Percentiles rank a stretch among this genome's conserved stretches.
Evolutionary conservation across 2,113 vertebrate genomes (phyloP).

Genomic region (Hoplias malabaricus): DNA sequence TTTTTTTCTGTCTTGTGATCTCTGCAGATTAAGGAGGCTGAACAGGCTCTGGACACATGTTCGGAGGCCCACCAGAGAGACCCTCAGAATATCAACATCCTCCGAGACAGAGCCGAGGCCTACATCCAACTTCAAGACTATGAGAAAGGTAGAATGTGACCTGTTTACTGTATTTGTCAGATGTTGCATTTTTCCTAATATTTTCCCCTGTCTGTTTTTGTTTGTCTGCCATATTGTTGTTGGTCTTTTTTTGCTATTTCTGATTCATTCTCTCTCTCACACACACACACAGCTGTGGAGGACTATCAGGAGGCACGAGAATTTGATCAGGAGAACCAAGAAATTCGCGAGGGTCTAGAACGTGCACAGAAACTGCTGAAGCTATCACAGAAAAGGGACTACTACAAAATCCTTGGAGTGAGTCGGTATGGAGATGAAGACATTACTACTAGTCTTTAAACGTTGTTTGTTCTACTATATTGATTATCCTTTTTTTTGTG

Average conservation of each 20-base stretch:
- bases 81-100: slow-evolving; percentile 74
- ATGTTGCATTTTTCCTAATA: not conserved
- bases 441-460: not conserved
- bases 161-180: not conserved
- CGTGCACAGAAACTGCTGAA: slow-evolving; percentile 81
- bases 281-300: slow-evolving; percentile 73
- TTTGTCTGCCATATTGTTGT: not conserved
- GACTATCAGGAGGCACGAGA: slow-evolving; percentile 81
- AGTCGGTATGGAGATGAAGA: slow-evolving; percentile 47
- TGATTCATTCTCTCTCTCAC: not conserved
- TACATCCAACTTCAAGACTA: slow-evolving; percentile 81
- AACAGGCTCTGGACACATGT: slow-evolving; percentile 74
- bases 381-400: slow-evolving; percentile 79
- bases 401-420: slow-evolving; percentile 81
- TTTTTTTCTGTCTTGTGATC: not conserved
- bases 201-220: not conserved
- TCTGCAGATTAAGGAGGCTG: slow-evolving; percentile 62
- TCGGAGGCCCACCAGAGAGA: slow-evolving; percentile 80
- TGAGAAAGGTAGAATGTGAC: slow-evolving; percentile 71
- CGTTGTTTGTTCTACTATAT: not conserved
- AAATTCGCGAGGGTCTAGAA: slow-evolving; percentile 78
- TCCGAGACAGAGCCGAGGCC: slow-evolving; percentile 79
- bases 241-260: not conserved
- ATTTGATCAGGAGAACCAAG: slow-evolving; percentile 74
- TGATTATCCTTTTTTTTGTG: not conserved